Conservation (phyloP, 2,113 vertebrate genomes). For the Smithornis capensis region DNA sequence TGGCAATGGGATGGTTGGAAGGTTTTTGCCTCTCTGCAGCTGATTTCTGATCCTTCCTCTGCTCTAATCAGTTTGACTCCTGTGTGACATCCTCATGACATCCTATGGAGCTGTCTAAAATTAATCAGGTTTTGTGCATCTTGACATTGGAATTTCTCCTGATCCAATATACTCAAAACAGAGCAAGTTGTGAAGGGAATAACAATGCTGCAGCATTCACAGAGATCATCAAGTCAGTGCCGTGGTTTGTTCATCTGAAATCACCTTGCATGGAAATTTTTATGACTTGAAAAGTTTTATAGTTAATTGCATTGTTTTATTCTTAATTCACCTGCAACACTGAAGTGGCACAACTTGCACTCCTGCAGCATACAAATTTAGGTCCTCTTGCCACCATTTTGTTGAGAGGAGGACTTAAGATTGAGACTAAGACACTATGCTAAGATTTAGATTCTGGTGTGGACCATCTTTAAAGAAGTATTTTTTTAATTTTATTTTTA, state of each 20-base stretch:
- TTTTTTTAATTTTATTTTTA: background rate
- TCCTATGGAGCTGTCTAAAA: background rate
- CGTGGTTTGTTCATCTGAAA: background rate
- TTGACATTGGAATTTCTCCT: background rate
- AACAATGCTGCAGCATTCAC: background rate
- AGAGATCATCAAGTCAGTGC: background rate
- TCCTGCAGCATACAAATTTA: background rate
- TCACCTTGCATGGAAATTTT: background rate
- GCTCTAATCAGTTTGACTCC: background rate
- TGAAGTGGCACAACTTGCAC: background rate
- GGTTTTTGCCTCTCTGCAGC: background rate
- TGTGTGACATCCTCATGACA: background rate
- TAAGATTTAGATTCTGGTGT: background rate
- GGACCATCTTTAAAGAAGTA: background rate
- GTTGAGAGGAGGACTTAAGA: background rate
- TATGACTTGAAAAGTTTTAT: background rate
- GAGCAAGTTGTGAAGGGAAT: background rate
- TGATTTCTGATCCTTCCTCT: background rate
- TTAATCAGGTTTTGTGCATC: background rate
- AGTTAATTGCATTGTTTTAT: background rate
- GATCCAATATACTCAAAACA: background rate
- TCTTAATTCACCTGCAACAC: background rate
- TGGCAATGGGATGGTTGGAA: background rate
- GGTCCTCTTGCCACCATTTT: background rate
- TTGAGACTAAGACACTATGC: background rate